Base-by-base conservation (phyloP, 2,113 vertebrate genomes). In the Mustelus asterias region DNA sequence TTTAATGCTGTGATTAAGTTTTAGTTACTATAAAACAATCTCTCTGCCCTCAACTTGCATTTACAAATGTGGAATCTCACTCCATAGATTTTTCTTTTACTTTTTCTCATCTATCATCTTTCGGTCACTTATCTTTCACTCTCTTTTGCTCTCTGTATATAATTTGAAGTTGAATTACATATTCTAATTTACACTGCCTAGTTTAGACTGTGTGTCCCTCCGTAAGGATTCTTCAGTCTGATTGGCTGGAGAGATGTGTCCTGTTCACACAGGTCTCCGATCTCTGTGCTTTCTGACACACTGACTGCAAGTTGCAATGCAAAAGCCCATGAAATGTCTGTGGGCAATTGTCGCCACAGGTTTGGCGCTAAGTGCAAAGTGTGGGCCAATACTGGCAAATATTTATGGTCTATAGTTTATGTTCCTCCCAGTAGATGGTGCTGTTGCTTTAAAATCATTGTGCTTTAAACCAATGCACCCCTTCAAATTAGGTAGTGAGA, bases 401-500 rank as follows among this genome's bases (percentile, higher is more conserved):
- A 48, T 24, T 20, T 16, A n/a, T 60, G 29, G n/a, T 18, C 14
- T 7, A 37, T 1, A 93, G 37, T 37, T 93, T n/a, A n/a, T 67
- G n/a, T 65, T 90, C n/a, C 89, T 93, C 89, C 69, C 94, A 95
- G 26, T 72, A 54, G 69, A 76, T 95, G 94, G 67, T 76, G 94
- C 67, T 76, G 44, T 95, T 72, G 69, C 67, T 76, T 95, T 95
- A 33, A 72, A 95, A 16, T 95, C 14, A 95, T 60, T 60, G 10
- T 70, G 67, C 8, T 41, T 33, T 48, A 48, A 41, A 20, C 41
- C 13, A 94, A 13, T 67, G 63, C 33, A 94, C 33, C 18, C 48
- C 54, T 89, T 11, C 3, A 44, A 63, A 13, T 33, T 89, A 89
- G 41, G 6, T 33, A 58, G 86, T 89, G 86, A 89, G 11, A 58